These are phyloP conservation scores for Amblyopsis hoosieri DNA, from an alignment of 2,797 vertebrate genomes.

Conservation along the genomic window DNA sequence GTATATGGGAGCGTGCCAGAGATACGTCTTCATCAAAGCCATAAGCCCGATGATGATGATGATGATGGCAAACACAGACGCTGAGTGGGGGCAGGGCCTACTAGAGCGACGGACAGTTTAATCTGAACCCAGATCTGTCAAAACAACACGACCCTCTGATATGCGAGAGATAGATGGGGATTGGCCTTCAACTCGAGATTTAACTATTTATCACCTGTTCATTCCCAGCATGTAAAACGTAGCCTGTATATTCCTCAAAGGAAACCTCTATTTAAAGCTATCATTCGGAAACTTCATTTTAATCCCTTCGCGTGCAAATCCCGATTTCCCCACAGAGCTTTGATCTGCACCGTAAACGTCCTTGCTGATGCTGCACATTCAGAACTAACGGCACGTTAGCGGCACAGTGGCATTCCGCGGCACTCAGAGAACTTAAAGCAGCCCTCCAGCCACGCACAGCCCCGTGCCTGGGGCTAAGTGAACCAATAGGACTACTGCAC, in stretches of 20 bases:
- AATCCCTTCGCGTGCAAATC: constrained; percentile 27
- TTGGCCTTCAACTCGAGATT: constrained; percentile 20
- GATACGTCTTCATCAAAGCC: constrained; percentile 62
- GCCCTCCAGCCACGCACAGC: not conserved
- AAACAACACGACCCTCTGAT: constrained; percentile 35
- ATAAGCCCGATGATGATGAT: constrained; percentile 5
- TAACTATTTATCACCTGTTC: not conserved
- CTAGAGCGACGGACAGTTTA: constrained; percentile 34
- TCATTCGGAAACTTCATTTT: constrained; percentile 16
- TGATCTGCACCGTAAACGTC: constrained; percentile 41
- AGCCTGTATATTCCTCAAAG: constrained; percentile 11
- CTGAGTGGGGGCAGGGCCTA: constrained; percentile 31
- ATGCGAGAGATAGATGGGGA: constrained; percentile 23
- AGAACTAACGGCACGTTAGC: constrained; percentile 33
- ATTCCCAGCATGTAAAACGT: constrained; percentile 27
- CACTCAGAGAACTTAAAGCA: constrained; percentile 34
- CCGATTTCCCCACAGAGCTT: constrained; percentile 36
- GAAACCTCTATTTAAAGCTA: constrained; percentile 18
- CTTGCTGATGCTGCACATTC: constrained; percentile 53
- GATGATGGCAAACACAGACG: constrained; percentile 2
- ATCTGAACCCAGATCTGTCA: constrained; percentile 47
- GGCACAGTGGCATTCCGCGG: constrained; percentile 26
- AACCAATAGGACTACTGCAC: not conserved
- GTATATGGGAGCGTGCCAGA: constrained; percentile 15
- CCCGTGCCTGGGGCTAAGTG: constrained; percentile 17